Conservation (phyloP, 2,888 invertebrate species). For the Hyppa rectilinea region DNA sequence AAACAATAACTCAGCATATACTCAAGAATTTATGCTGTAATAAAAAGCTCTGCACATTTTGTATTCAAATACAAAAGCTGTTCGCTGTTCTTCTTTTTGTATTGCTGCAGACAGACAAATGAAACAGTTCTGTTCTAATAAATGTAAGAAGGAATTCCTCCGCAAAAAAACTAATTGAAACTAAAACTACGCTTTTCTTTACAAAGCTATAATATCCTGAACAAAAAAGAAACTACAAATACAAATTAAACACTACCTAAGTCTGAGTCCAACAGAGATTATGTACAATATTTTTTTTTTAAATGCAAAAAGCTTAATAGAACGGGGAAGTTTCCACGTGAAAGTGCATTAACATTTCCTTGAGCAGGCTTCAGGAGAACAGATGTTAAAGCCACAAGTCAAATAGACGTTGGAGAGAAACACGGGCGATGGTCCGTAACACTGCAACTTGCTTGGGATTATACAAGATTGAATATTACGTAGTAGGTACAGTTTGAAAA, state of each 20-base stretch:
- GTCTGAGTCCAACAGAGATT: slow-evolving; percentile 60
- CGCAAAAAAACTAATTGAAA: slow-evolving; percentile 41
- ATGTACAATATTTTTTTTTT: slow-evolving; percentile 71
- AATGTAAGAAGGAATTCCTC: slow-evolving; percentile 26
- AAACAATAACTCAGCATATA: slow-evolving; percentile 30
- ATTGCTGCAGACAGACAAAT: slow-evolving; percentile 37
- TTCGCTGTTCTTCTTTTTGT: slow-evolving; percentile 37
- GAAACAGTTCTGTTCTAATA: slow-evolving; percentile 40
- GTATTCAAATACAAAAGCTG: slow-evolving; percentile 41
- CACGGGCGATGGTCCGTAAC: slow-evolving; percentile 67
- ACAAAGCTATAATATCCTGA: slow-evolving; percentile 55
- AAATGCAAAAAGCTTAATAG: slow-evolving; percentile 57
- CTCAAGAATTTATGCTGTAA: slow-evolving; percentile 34
- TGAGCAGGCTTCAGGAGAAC: slow-evolving; percentile 67
- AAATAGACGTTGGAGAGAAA: slow-evolving; percentile 73
- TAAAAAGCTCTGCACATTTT: slow-evolving; percentile 30
- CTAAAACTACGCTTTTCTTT: slow-evolving; percentile 42
- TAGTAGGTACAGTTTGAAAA: slow-evolving; percentile 38
- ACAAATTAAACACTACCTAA: slow-evolving; percentile 66
- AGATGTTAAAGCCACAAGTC: slow-evolving; percentile 75
- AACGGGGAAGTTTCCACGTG: slow-evolving; percentile 59
- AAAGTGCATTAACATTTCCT: slow-evolving; percentile 76
- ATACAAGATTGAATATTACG: slow-evolving; percentile 67
- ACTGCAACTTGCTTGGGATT: slow-evolving; percentile 66
- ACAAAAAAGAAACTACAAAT: slow-evolving; percentile 48